phyloP scores from a whole-genome alignment of 2,113 vertebrate genomes.

The Scolopax mira region DNA sequence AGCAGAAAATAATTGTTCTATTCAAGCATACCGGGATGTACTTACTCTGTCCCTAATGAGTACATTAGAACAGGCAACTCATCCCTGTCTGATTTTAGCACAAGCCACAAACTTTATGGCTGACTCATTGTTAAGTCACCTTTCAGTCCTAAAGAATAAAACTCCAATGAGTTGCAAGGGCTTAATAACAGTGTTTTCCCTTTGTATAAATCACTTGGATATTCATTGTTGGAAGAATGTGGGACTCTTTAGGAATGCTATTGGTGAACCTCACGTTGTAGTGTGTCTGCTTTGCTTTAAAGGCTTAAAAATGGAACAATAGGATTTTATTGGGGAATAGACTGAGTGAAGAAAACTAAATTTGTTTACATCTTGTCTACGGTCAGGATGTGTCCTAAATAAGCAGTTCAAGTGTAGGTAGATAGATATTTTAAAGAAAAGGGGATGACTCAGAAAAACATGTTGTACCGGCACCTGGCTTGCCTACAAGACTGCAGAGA shows the following conservation, averaged over 20 bases:
- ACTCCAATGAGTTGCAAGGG: neutral
- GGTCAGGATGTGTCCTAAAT: neutral
- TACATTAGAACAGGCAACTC: conserved; percentile 48
- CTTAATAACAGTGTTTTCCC: neutral
- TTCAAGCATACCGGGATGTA: conserved; percentile 38
- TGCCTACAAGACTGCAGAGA: neutral
- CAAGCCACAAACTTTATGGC: conserved; percentile 55
- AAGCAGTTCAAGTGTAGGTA: neutral
- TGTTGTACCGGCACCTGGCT: neutral
- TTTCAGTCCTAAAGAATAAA: conserved; percentile 21
- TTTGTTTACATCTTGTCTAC: neutral
- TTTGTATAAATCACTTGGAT: neutral
- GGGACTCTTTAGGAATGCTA: neutral
- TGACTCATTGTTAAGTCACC: conserved; percentile 42
- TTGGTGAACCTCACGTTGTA: neutral
- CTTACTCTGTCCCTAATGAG: conserved; percentile 44
- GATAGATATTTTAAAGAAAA: neutral
- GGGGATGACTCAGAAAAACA: neutral
- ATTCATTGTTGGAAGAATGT: neutral
- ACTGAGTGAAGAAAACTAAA: neutral
- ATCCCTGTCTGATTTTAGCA: conserved; percentile 49
- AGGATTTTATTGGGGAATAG: neutral
- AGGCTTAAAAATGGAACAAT: neutral
- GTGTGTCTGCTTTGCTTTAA: neutral
- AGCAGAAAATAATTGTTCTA: conserved; percentile 50